Conservation (phyloP, 2,113 vertebrate species). For the Uropsilus gracilis region DNA sequence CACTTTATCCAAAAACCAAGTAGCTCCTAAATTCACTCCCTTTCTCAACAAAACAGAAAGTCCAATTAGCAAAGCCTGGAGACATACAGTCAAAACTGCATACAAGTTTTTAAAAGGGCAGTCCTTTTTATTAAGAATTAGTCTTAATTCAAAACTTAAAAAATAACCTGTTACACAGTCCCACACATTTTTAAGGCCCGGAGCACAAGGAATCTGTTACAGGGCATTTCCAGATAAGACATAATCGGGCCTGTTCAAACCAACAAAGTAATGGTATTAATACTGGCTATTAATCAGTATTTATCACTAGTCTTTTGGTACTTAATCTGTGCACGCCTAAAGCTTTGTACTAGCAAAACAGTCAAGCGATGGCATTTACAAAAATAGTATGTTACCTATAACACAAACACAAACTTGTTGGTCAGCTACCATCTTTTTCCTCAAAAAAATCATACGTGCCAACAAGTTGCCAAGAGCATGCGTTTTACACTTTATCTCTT, state of each 20-base stretch:
- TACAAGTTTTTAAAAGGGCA: neutral
- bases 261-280: neutral
- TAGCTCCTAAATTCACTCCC: neutral
- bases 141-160: slow-evolving; percentile 3
- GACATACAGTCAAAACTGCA: neutral
- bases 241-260: neutral
- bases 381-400: neutral
- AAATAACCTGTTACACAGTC: neutral
- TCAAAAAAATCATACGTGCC: neutral
- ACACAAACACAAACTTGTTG: neutral
- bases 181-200: slow-evolving; percentile 4
- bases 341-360: neutral
- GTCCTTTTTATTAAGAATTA: slow-evolving; percentile 17
- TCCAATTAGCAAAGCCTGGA: slow-evolving; percentile 18
- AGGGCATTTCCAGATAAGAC: neutral
- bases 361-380: neutral
- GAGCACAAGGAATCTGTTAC: neutral
- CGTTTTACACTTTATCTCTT: slow-evolving; percentile 22
- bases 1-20: neutral
- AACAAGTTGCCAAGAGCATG: neutral
- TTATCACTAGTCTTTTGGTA: neutral
- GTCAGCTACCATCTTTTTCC: neutral
- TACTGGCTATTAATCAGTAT: neutral
- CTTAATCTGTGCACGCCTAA: neutral
- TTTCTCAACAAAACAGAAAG: neutral